Evolutionary conservation across 2,888 invertebrate species (phyloP), one percentile per base, ranked within the genome.

Genomic region (Hecatera dysodea): DNA sequence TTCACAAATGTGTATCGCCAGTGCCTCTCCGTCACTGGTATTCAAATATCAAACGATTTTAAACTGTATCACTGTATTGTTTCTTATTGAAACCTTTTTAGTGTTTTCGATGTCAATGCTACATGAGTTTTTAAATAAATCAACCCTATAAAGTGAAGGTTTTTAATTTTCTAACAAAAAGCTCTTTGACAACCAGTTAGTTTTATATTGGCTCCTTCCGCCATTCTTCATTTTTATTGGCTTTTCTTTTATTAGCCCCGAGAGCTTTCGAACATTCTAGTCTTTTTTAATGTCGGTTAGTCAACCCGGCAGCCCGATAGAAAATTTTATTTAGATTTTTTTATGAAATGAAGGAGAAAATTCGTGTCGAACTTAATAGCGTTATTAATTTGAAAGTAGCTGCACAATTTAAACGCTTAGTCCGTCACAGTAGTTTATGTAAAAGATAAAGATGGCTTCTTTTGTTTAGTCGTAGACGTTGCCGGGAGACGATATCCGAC

Each of bases 111-210:
- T 24, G 50, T 15, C 33, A 7, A 33, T 6, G n/a, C 33, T 11
- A 29, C 11, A n/a, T 12, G 1, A 11, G 33, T 11, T 11, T 7
- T 33, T 12, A n/a, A 33, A 36, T 12, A 56, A n/a, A 12, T 15
- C 27, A 60, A 22, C 12, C 48, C 27, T 59, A 36, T 19, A 4
- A 12, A 33, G 27, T 9, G n/a, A 59, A 59, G 36, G 11, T 24
- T 62, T 80, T 56, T 33, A 69, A 59, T 62, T 50, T 70, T 55
- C 27, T 33, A 59, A 59, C 15, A 55, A 75, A 48, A 62, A 65
- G 19, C 53, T 57, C 33, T 42, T 65, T 69, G 61, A 69, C 60
- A 86, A 73, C 82, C 75, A 75, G 81, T 87, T 84, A 85, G 75
- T 83, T 83, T 86, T 71, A 42, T 66, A 71, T 71, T 71, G 52